phyloP scores from a whole-genome alignment of 2,797 vertebrate genomes.

The Rhinogobio ventralis region DNA sequence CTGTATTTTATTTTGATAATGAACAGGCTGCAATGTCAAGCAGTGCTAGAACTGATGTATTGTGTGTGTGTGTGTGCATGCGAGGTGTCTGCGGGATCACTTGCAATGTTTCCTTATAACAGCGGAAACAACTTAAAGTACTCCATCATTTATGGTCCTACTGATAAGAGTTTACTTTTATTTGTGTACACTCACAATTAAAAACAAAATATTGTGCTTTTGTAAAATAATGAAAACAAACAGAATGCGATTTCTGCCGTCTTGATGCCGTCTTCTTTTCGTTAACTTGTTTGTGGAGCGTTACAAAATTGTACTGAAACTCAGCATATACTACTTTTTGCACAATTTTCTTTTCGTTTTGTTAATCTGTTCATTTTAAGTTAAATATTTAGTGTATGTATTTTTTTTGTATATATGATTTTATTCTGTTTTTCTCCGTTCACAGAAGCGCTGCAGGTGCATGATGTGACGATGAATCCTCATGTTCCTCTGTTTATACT shows the following conservation, averaged over 20 bases:
- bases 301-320: neutral
- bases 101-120: no score
- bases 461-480: neutral
- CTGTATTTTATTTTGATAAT: no score
- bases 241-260: neutral
- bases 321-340: neutral
- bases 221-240: neutral
- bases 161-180: neutral
- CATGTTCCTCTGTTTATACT: neutral
- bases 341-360: neutral
- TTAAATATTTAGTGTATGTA: neutral
- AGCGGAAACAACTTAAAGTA: neutral
- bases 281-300: neutral
- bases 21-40: no score
- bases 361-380: neutral
- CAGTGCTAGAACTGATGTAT: no score
- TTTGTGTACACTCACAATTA: neutral
- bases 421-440: conserved; percentile 7
- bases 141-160: neutral
- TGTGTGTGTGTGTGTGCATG: no score
- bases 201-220: neutral
- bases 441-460: neutral
- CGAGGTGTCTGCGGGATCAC: no score
- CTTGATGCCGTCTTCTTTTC: neutral
- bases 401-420: neutral